Evolutionary conservation across 2,113 vertebrate species (phyloP), one percentile per base, ranked within the genome.

Genomic region (Psilopsiagon aurifrons): DNA sequence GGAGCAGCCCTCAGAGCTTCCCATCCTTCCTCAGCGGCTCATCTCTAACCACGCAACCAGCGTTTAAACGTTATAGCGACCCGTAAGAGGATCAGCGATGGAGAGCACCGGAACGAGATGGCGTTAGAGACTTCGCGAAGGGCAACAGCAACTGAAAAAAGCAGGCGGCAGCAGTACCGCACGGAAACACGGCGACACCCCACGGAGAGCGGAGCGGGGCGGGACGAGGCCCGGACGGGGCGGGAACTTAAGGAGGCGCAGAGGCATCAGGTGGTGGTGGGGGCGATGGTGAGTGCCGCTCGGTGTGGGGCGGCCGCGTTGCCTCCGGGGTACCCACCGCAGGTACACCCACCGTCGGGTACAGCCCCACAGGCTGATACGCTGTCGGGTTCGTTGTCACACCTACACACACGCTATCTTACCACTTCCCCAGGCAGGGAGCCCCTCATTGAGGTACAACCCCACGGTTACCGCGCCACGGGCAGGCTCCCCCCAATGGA

Each of bases 291-390:
- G 10, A 4, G 13, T 14, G 46, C 19, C 22, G 35, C 5, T 35
- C 7, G 6, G 43, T 7, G 15, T 18, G 31, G 6, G 8, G 6
- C 4, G 13, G 9, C 0, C 2, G 3, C 1, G 2, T 6, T n/a
- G 25, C 0, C 0, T 5, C 1, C 1, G 33, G 3, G 24, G 6
- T 52, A 2, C 2, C 3, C 10, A 7, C 5, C 1, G 1, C 5
- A 0, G 7, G 11, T 17, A 12, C n/a, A 5, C 23, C 27, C 18
- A 2, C 37, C 5, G 23, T 13, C 16, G 35, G 12, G 15, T 35
- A 14, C 9, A 25, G 4, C 20, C 13, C 19, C 12, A 1, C 7
- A 7, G 33, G 19, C 14, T 39, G 25, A 27, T 3, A 3, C 4
- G 5, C 3, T 70, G 5, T 1, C 1, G 2, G 11, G 6, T 23